Evolutionary conservation across 2,797 vertebrate species (phyloP), one percentile per base, ranked within the genome.

Genomic region (Bucorvus abyssinicus): DNA sequence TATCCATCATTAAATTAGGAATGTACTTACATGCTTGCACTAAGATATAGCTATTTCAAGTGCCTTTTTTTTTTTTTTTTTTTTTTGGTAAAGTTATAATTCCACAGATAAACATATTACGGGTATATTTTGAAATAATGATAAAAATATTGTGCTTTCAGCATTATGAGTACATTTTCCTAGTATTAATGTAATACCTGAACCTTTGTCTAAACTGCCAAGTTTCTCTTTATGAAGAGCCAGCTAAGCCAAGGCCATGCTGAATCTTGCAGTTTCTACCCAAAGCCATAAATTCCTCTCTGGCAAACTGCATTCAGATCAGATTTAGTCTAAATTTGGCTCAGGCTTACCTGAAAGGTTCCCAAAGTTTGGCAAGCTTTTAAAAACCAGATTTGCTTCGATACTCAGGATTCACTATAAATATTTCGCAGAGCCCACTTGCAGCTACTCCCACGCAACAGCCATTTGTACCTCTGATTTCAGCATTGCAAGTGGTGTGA

Each of bases 241-340:
- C 63, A 84, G 63, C 17, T 61, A 34, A 76, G 59, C 65, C 80
- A 93, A 82, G 34, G 74, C 65, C 45, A 44, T 78, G 83, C 49
- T 84, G 64, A 87, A 93, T 87, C 90, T 87, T 94, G 86, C 29
- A 82, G 74, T 38, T 93, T 63, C 52, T 55, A 70, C 23, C 29
- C 84, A 95, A 94, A 89, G 64, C n/a, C 75, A 93, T 77, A 95
- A 95, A 94, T 87, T 89, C 16, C 26, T 70, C 84, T 70, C 84
- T 82, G 56, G 86, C 81, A 87, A 93, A 84, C 19, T 22, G 17
- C 8, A 27, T n/a, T 75, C 22, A 34, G 47, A 22, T 84, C 63
- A 82, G 40, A 90, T 59, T 90, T 71, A 90, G 59, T 53, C 34
- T 88, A 56, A 91, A 92, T 77, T 94, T 93, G 92, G 90, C 81